These are phyloP conservation scores for Heliconius eleuchia DNA, from an alignment of 1,140 invertebrate genomes.

Conservation along the genomic window DNA sequence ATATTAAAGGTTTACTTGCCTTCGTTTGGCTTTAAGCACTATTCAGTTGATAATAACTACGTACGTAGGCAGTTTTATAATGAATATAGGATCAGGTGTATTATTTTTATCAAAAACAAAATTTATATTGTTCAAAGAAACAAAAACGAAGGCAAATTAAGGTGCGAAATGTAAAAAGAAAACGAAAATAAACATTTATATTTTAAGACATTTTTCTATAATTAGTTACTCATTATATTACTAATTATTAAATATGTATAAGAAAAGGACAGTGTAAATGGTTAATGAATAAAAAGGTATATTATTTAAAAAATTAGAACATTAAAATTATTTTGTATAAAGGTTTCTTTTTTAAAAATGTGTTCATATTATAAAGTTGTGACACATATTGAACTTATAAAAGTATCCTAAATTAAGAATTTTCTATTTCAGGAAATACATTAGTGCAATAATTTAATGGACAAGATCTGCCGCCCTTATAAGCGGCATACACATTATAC, in stretches of 20 bases:
- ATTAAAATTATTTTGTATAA: neutral
- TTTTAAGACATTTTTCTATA: too few species aligned
- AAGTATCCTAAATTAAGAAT: neutral
- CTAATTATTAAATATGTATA: neutral
- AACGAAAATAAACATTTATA: too few species aligned
- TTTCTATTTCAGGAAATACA: constrained; percentile 12
- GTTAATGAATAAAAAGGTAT: neutral
- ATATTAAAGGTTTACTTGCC: neutral
- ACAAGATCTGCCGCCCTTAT: constrained; percentile 22
- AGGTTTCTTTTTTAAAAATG: neutral
- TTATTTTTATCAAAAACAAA: neutral
- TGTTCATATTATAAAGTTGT: neutral
- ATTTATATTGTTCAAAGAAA: neutral
- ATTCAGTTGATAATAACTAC: neutral
- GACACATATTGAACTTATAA: constrained; percentile 11
- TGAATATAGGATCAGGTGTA: too few species aligned
- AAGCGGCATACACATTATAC: constrained; percentile 7
- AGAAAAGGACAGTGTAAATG: neutral
- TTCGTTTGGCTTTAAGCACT: neutral
- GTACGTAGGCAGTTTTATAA: neutral
- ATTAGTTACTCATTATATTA: neutral
- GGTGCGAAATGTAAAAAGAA: neutral
- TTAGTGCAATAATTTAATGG: constrained; percentile 28
- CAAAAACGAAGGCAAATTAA: neutral
- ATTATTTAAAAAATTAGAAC: neutral